Evolutionary conservation across 2,797 vertebrate genomes (phyloP).

Genomic region (Crossoptilon crossoptilon): DNA sequence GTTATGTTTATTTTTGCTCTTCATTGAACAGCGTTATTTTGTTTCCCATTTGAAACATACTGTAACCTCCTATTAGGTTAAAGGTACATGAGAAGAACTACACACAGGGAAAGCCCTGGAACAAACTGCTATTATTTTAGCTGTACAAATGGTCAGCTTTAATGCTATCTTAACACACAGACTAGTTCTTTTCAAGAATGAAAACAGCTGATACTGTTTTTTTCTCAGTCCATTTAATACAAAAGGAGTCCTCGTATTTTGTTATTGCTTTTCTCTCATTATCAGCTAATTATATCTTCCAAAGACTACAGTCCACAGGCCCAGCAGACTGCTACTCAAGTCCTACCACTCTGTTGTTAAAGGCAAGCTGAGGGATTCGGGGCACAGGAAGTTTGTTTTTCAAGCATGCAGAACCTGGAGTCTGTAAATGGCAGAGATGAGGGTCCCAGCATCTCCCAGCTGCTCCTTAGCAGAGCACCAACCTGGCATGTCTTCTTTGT

Average conservation of each 20-base stretch:
- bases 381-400: conserved; percentile 62
- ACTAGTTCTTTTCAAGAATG: background rate
- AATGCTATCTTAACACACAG: background rate
- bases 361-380: conserved; percentile 36
- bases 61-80: background rate
- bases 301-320: conserved; percentile 28
- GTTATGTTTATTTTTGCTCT: background rate
- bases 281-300: conserved; percentile 44
- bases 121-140: background rate
- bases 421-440: background rate
- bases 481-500: background rate
- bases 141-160: background rate
- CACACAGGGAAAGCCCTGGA: background rate
- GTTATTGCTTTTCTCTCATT: background rate
- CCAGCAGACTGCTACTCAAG: conserved; percentile 2
- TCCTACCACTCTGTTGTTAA: background rate
- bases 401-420: conserved; percentile 23
- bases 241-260: background rate
- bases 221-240: conserved; percentile 37
- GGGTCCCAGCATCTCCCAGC: conserved; percentile 5
- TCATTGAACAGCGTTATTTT: background rate
- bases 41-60: background rate
- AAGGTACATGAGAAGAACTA: background rate
- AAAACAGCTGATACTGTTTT: background rate
- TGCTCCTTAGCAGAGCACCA: background rate